Conservation (phyloP, 2,888 invertebrate species). For the Galerucella calmariensis region DNA sequence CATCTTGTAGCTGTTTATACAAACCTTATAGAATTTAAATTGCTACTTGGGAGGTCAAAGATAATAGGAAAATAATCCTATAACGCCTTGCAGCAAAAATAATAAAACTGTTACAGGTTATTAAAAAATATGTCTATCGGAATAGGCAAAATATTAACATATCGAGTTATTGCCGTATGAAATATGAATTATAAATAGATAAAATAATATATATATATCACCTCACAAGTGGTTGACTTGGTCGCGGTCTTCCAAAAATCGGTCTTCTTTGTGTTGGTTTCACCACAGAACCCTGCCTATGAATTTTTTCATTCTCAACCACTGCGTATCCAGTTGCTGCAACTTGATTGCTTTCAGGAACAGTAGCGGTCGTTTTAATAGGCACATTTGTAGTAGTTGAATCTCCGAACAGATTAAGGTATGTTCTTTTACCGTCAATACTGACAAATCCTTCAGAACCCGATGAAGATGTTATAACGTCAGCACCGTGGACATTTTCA, state of each 20-base stretch:
- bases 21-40: no score
- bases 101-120: no score
- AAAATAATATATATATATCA: slow-evolving; percentile 49
- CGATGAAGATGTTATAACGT: slow-evolving; percentile 83
- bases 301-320: slow-evolving; percentile 68
- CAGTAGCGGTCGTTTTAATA: slow-evolving; percentile 60
- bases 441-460: slow-evolving; percentile 89
- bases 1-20: no score
- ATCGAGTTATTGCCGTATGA: no score
- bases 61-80: no score
- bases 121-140: no score
- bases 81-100: no score
- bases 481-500: slow-evolving; percentile 60
- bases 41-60: no score
- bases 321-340: slow-evolving; percentile 76
- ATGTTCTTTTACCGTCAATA: slow-evolving; percentile 90
- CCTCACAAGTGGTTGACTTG: slow-evolving; percentile 77
- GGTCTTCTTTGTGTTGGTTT: slow-evolving; percentile 68
- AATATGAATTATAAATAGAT: background rate
- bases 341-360: slow-evolving; percentile 62
- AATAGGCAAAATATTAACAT: no score
- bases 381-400: slow-evolving; percentile 53
- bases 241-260: slow-evolving; percentile 66
- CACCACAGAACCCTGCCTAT: slow-evolving; percentile 55
- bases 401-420: slow-evolving; percentile 85